Percentiles rank a stretch among this genome's conserved stretches.
These are phyloP conservation scores for Ceyx melanurus DNA, from an alignment of 2,113 vertebrate genomes.

Conservation along the genomic window DNA sequence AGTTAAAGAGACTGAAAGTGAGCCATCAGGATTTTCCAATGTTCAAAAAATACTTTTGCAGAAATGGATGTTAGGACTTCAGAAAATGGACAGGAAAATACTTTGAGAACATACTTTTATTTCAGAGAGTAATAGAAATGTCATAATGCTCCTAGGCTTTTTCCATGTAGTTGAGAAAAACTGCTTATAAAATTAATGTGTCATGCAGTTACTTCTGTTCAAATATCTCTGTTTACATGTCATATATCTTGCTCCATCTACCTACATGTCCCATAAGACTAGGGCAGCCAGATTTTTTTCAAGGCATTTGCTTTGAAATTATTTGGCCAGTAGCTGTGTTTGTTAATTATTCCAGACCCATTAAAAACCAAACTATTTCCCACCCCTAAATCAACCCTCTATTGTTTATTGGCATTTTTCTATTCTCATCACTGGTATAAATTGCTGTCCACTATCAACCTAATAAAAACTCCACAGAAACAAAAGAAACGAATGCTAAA, in stretches of 20 bases:
- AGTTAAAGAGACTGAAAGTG: not conserved
- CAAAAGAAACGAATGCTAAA: not conserved
- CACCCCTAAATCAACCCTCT: not conserved
- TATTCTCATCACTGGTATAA: not conserved
- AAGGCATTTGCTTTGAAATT: not conserved
- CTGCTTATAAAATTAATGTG: not conserved
- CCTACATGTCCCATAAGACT: not conserved
- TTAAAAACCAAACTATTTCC: not conserved
- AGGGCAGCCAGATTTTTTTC: not conserved
- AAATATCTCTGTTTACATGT: not conserved
- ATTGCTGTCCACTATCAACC: not conserved
- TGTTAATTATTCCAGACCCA: not conserved
- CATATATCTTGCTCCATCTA: not conserved
- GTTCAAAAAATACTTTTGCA: not conserved
- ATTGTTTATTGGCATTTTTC: not conserved
- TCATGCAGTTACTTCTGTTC: not conserved
- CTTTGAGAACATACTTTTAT: not conserved
- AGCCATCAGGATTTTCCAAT: not conserved
- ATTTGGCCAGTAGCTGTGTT: not conserved
- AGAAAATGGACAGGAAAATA: not conserved
- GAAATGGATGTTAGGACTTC: not conserved
- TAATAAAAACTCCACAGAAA: not conserved
- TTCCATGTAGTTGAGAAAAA: not conserved
- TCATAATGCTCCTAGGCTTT: not conserved
- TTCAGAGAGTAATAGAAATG: not conserved